Conservation (phyloP, 2,797 vertebrate species). For the Hippoglossus hippoglossus region DNA sequence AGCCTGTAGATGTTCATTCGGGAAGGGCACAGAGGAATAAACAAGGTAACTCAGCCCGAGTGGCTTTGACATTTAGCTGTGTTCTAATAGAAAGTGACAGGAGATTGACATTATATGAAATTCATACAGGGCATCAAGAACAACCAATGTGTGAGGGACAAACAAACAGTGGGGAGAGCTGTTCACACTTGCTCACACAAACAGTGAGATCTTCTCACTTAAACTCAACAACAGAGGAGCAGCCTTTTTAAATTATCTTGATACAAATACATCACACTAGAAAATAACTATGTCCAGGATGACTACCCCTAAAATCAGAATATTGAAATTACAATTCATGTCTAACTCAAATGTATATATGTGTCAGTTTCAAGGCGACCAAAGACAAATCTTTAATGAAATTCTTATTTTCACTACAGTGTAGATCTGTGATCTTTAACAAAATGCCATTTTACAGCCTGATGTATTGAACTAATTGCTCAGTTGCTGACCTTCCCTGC, state of each 20-base stretch:
- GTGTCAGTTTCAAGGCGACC: neutral
- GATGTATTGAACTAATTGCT: neutral
- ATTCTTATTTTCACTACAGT: neutral
- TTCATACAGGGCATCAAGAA: slow-evolving; percentile 86
- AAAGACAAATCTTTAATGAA: neutral
- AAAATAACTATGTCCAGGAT: neutral
- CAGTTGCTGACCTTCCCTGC: neutral
- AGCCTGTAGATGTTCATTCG: slow-evolving; percentile 85
- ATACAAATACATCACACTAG: neutral
- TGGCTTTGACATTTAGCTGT: slow-evolving; percentile 86
- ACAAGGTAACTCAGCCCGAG: slow-evolving; percentile 83
- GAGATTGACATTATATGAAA: slow-evolving; percentile 89
- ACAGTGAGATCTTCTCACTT: slow-evolving; percentile 58
- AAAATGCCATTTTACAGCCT: neutral
- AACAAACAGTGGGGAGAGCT: slow-evolving; percentile 69
- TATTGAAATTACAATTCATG: neutral
- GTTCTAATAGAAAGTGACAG: slow-evolving; percentile 88
- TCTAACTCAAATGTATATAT: neutral
- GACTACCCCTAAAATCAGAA: neutral
- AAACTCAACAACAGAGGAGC: slow-evolving; percentile 27
- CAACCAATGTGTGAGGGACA: slow-evolving; percentile 79
- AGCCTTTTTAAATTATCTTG: neutral
- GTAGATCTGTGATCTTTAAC: neutral
- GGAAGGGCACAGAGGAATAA: slow-evolving; percentile 88
- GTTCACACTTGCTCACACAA: slow-evolving; percentile 73